Evolutionary conservation across 2,797 vertebrate genomes (phyloP), one percentile per base, ranked within the genome.

Genomic region (Champsocephalus gunnari): DNA sequence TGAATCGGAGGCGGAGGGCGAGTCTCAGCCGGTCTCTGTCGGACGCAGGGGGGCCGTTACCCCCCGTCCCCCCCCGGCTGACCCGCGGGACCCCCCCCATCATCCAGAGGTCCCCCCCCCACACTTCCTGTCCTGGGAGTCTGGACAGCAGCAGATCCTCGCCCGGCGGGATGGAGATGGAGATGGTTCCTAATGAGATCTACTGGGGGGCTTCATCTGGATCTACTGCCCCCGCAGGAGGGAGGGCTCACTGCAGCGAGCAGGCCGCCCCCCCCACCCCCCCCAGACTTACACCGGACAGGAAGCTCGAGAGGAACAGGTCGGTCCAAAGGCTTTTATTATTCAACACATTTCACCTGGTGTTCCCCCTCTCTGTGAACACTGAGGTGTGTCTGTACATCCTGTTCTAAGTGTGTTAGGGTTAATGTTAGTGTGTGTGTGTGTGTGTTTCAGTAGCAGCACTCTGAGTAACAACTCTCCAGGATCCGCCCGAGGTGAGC

Each of bases 151-250:
- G 65, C 51, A 62, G 86, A 81, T 86, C 87, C 21, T 84, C 90
- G 1, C 70, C 84, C 0, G 81, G 85, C 12, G 24, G 3, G 28
- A 49, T 98, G 80, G 94, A 97, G 88, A 97, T 97, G 96, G 94
- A 97, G 88, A 97, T 97, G 96, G 94, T 97, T 75, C 95, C 96
- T 51, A 98, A 97, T 55, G 87, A 96, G 78, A 96, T 97, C 89
- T 98, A 98, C 80, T 96, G 96, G 49, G 97, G 96, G 72, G 91
- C 96, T n/a, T 85, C 89, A 80, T 78, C 93, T 11, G 79, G 50
- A 34, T 58, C 92, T 71, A 0, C 85, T 71, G 74, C 73, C 38
- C 71, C 80, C 0, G 21, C 61, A 53, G 86, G 86, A 9, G 85
- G 87, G 47, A 83, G 77, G 19, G 65, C 28, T 5, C 70, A 83